These are phyloP conservation scores for Anhinga rufa DNA, from an alignment of 2,113 vertebrate species.

Conservation along the genomic window DNA sequence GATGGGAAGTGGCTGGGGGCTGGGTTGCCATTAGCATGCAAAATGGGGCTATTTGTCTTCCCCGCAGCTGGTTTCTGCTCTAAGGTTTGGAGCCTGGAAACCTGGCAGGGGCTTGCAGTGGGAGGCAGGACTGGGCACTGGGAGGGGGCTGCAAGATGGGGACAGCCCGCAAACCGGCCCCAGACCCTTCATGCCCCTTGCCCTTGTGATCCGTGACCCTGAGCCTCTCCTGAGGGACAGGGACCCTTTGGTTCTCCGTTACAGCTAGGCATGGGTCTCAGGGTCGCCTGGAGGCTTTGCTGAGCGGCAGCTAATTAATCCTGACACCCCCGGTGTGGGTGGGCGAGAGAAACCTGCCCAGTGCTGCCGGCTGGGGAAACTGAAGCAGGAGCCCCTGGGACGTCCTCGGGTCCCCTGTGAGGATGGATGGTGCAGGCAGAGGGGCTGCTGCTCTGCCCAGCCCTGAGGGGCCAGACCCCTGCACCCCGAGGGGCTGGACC, in stretches of 20 bases:
- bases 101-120: neutral
- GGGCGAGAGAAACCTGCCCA: accelerated
- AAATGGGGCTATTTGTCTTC: conserved; percentile 30
- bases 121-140: neutral
- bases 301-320: neutral
- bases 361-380: neutral
- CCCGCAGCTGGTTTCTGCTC: neutral
- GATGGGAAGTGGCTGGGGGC: neutral
- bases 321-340: neutral
- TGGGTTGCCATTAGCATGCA: conserved; percentile 5
- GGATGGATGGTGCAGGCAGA: neutral
- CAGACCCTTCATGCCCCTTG: accelerated
- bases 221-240: neutral
- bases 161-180: neutral
- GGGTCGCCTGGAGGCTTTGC: neutral
- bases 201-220: accelerated
- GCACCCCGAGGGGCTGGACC: neutral
- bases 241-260: accelerated
- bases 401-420: accelerated
- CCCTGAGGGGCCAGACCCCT: neutral
- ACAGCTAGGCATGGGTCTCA: neutral
- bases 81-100: neutral
- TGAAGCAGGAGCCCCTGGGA: neutral
- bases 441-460: neutral
- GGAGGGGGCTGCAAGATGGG: neutral